phyloP scores from a whole-genome alignment of 2,888 invertebrate species.

The Hirtodrosophila trivittata region DNA sequence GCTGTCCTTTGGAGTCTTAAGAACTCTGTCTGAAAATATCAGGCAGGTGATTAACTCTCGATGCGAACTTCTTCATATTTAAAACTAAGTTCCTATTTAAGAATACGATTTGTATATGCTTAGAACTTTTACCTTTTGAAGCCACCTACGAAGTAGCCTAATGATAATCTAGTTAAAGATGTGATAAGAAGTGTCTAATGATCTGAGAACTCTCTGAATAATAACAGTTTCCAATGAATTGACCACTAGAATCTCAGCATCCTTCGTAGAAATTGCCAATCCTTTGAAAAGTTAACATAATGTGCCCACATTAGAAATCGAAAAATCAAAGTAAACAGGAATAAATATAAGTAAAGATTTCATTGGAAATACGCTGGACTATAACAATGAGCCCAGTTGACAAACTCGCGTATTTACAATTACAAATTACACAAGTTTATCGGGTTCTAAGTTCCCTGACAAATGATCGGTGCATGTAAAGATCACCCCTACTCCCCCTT shows the following conservation, averaged over 20 bases:
- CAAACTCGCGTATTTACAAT: conserved; percentile 63
- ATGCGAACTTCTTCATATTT: neutral
- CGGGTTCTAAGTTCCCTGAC: conserved; percentile 44
- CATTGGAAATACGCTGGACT: conserved; percentile 33
- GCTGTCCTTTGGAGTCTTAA: conserved; percentile 23
- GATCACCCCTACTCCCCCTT: conserved; percentile 1
- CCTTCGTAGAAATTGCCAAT: conserved; percentile 70
- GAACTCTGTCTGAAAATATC: conserved; percentile 1
- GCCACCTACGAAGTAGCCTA: too few relatives aligned
- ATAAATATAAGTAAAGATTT: conserved; percentile 40
- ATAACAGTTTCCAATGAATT: neutral
- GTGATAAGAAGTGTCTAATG: too few relatives aligned
- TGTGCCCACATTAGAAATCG: conserved; percentile 73
- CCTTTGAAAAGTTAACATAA: conserved; percentile 64
- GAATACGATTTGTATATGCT: neutral
- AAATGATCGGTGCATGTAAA: conserved; percentile 54
- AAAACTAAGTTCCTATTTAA: neutral
- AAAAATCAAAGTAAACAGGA: conserved; percentile 10
- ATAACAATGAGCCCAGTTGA: conserved; percentile 59
- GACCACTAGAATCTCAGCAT: conserved; percentile 12
- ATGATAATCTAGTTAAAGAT: too few relatives aligned
- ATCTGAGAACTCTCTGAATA: too few relatives aligned
- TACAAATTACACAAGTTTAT: conserved; percentile 60
- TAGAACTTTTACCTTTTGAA: too few relatives aligned
- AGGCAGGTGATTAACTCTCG: conserved; percentile 22